A percentile compares a stretch with the other conserved stretches of the same genome.
Evolutionary conservation across 2,888 invertebrate species (phyloP).

Genomic region (Herminia tarsipennalis): DNA sequence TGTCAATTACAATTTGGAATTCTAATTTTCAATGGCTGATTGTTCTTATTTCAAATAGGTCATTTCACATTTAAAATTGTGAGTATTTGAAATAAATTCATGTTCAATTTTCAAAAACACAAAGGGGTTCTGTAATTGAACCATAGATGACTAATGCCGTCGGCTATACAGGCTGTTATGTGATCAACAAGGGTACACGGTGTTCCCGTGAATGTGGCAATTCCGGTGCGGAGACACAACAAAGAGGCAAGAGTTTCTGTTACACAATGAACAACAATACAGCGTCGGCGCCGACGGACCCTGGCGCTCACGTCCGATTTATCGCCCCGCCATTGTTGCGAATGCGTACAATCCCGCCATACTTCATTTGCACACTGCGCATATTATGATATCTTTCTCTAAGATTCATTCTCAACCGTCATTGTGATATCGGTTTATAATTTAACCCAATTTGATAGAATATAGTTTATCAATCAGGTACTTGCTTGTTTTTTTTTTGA

Average conservation of each 20-base stretch:
- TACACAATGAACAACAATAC: constrained; percentile 62
- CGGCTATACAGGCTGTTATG: not conserved
- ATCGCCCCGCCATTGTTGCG: constrained; percentile 39
- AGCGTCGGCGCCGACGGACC: constrained; percentile 48
- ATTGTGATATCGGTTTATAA: no score
- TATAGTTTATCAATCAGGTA: no score
- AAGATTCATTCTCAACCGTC: no score
- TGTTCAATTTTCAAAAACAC: no score
- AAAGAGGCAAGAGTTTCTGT: constrained; percentile 55
- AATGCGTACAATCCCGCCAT: constrained; percentile 45
- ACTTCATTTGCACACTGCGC: constrained; percentile 54
- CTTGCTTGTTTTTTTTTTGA: no score
- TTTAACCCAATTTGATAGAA: no score
- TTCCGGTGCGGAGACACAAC: constrained; percentile 43
- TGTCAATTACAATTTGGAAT: no score
- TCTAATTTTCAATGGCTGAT: no score
- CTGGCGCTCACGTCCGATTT: constrained; percentile 54
- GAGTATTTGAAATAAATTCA: no score
- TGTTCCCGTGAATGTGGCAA: constrained; percentile 53
- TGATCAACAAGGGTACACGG: not conserved
- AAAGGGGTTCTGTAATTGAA: no score
- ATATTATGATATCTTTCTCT: constrained; percentile 53
- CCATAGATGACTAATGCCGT: not conserved
- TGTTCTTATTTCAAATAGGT: no score
- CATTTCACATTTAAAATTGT: no score